Base-by-base conservation (phyloP, 2,888 invertebrate genomes). In the Phymatocera aterrima region DNA sequence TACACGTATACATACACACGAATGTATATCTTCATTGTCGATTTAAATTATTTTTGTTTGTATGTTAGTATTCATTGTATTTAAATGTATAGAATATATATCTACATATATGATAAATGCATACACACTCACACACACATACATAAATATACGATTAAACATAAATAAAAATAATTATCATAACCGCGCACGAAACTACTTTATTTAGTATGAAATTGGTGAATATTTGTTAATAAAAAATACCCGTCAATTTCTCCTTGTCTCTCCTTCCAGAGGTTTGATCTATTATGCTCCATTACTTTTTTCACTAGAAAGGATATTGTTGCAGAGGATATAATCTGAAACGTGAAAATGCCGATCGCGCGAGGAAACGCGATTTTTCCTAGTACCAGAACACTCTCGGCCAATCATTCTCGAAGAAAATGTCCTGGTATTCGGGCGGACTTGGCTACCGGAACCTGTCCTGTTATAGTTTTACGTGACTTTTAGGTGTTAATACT, bases 11-110 rank as follows among this genome's bases (percentile, higher is more conserved):
- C 18, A 54, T 31, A 31, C 15, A 28, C 37, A 31, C 57, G 48
- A 48, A 48, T n/a, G 34, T 31, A 12, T 46, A 60, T 34, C 75
- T 57, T 15, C 75, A 40, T 57, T 57, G 51, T n/a, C 40, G n/a
- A n/a, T 57, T 75, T 57, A 60, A 75, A 75, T 75, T 75, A 75
- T 75, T 75, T 75, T 75, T 75, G 10, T 57, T 75, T 75, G 40
- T 75, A 57, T 60, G 46, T 75, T 75, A 60, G 57, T 57, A 75
- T 60, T 43, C 31, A 40, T 43, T 40, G 40, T 75, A 60, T 54
- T n/a, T n/a, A 28, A 75, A 51, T 72, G 46, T 46, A 46, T 72
- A 34, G 28, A n/a, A n/a, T n/a, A n/a, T n/a, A n/a, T n/a, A n/a
- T n/a, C n/a, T n/a, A n/a, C n/a, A n/a, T n/a, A 72, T 48, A 46